Percentiles rank a stretch among this genome's conserved stretches.
These are phyloP conservation scores for Diachasmimorpha longicaudata DNA, from an alignment of 1,140 invertebrate genomes.

Conservation along the genomic window DNA sequence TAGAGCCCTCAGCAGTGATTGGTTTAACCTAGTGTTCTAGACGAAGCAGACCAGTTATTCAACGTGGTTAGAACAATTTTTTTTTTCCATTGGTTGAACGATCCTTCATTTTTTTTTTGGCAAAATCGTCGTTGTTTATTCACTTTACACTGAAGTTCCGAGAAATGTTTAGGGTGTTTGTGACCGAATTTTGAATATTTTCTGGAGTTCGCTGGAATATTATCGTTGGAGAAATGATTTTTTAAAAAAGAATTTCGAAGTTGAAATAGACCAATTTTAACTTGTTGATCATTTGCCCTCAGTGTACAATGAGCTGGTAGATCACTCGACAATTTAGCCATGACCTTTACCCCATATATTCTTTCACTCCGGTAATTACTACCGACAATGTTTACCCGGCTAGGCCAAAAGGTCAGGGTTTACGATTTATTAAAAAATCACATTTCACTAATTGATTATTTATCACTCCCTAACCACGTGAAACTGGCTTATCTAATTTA, in stretches of 20 bases:
- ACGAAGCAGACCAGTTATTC: neutral
- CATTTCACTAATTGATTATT: neutral
- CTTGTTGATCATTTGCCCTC: neutral
- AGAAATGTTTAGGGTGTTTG: too few species aligned
- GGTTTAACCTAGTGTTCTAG: slow-evolving; percentile 5
- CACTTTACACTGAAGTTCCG: too few species aligned
- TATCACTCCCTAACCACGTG: neutral
- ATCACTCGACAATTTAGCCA: slow-evolving; percentile 12
- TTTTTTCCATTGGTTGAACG: neutral
- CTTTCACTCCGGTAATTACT: slow-evolving; percentile 25
- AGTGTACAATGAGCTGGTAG: neutral
- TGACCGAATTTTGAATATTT: too few species aligned
- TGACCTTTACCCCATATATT: slow-evolving; percentile 23
- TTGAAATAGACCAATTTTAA: neutral
- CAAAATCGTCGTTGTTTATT: too few species aligned
- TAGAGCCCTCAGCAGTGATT: slow-evolving; percentile 42
- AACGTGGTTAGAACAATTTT: neutral
- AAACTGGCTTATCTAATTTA: neutral
- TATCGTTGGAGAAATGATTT: too few species aligned
- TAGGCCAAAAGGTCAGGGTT: slow-evolving; percentile 21
- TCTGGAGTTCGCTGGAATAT: too few species aligned
- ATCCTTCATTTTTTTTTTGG: too few species aligned
- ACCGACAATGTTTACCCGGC: slow-evolving; percentile 10
- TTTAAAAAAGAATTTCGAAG: too few species aligned
- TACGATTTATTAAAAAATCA: too few species aligned